Conservation (phyloP, 2,797 vertebrate genomes). For the Poeciliopsis gracilis region DNA sequence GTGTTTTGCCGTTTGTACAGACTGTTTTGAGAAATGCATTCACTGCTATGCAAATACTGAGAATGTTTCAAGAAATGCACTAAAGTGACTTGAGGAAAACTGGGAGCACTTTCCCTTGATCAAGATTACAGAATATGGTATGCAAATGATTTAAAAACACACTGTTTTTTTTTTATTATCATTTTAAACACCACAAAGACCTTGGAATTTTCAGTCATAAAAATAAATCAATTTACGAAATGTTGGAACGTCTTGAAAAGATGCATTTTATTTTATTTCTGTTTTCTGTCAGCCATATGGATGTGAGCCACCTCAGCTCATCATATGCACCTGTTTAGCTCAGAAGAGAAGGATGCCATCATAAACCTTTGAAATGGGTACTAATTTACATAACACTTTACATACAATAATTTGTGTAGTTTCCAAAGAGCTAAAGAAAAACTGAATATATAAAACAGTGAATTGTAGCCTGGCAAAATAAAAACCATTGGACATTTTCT, state of each 20-base stretch:
- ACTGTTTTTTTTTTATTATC: too few species aligned
- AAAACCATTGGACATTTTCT: constrained; percentile 40
- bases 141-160: not conserved
- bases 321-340: not conserved
- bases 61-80: too few species aligned
- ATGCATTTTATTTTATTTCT: not conserved
- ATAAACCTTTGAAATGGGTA: not conserved
- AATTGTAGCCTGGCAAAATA: constrained; percentile 31
- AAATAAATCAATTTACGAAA: too few species aligned
- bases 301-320: too few species aligned
- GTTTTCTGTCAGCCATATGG: not conserved
- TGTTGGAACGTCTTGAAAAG: too few species aligned
- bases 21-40: too few species aligned
- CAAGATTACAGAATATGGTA: not conserved
- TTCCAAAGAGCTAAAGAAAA: not conserved
- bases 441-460: constrained; percentile 2
- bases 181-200: not conserved
- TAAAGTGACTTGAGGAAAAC: too few species aligned
- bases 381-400: not conserved
- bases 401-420: not conserved
- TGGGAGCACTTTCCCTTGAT: not conserved
- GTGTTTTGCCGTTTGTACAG: too few species aligned
- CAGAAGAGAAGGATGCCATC: too few species aligned
- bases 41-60: too few species aligned
- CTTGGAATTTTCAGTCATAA: not conserved